Percentiles rank a stretch among this genome's conserved stretches.
Evolutionary conservation across 2,113 vertebrate species (phyloP).

Genomic region (Leuciscus idus): DNA sequence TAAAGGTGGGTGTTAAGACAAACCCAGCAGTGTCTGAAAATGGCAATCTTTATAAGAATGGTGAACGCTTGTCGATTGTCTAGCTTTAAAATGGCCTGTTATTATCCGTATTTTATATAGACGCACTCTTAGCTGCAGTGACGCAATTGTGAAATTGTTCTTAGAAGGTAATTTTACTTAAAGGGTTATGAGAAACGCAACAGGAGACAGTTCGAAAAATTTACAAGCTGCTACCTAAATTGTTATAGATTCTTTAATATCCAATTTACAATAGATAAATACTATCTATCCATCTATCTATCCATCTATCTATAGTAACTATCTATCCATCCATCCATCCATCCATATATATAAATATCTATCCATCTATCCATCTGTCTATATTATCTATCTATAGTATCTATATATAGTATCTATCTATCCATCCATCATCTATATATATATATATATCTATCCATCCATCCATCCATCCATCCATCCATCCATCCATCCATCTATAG

Average conservation of each 20-base stretch:
- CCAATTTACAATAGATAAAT: too few species aligned
- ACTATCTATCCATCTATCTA: too few species aligned
- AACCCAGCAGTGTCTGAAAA: constrained; percentile 26
- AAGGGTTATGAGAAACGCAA: not conserved
- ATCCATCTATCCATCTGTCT: too few species aligned
- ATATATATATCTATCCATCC: not conserved
- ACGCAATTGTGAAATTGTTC: not conserved
- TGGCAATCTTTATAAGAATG: constrained; percentile 1
- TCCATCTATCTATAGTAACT: too few species aligned
- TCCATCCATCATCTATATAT: too few species aligned
- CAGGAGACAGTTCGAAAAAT: not conserved
- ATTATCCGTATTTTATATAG: constrained; percentile 4
- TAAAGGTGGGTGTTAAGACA: constrained; percentile 20
- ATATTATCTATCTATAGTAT: too few species aligned
- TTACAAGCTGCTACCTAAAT: not conserved
- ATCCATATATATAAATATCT: too few species aligned
- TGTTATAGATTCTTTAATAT: too few species aligned
- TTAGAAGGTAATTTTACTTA: constrained; percentile 11
- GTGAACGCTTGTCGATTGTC: not conserved
- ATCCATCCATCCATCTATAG: not conserved
- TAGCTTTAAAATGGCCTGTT: constrained; percentile 10
- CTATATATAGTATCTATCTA: too few species aligned
- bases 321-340: too few species aligned
- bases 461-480: not conserved
- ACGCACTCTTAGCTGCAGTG: not conserved